Base-by-base conservation (phyloP, 2,888 invertebrate genomes). In the Mimachlamys varia region DNA sequence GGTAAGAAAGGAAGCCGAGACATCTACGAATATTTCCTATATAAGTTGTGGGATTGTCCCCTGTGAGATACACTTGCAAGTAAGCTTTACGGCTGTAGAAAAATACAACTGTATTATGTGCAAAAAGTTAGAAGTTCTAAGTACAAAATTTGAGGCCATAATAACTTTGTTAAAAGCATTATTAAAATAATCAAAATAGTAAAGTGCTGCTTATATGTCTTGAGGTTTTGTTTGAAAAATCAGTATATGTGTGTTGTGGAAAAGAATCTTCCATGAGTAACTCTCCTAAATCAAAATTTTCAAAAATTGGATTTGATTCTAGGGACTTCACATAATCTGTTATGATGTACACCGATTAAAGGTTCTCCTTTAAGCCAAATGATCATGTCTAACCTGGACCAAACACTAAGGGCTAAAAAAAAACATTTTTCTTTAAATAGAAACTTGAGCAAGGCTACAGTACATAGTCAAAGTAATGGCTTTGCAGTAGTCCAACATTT, bases 141-240 rank as follows among this genome's bases (percentile, higher is more conserved):
- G 76, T 76, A 76, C 76, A 76, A 76, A 76, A 76, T 76, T 27
- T 76, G 22, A 76, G 76, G 76, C 76, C 76, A 27, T 76, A 76
- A 27, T 76, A 33, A 76, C 76, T 27, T 33, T 76, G 76, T 33
- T 33, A 2, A 22, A 58, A 58, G 58, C 19, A 58, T 13, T 76
- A 27, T 76, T 76, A 19, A 58, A 58, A 58, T 62, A 62, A n/a
- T 22, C 22, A 33, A 12, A 76, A 53, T 17, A 53, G 1, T 53
- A 53, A 5, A 27, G 33, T 33, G 76, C 76, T 76, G 76, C 76
- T 0, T 33, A 76, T 33, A 76, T 76, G 33, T 76, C 12, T 22
- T 58, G 2, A n/a, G 58, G n/a, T 19, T 10, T n/a, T 58, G 19
- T 53, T 53, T 13, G 5, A 15, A 53, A 17, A 53, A n/a, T 58